A percentile compares a stretch with the other conserved stretches of the same genome.
phyloP scores from a whole-genome alignment of 2,888 invertebrate species.

The Neuroscelio doddi region DNA sequence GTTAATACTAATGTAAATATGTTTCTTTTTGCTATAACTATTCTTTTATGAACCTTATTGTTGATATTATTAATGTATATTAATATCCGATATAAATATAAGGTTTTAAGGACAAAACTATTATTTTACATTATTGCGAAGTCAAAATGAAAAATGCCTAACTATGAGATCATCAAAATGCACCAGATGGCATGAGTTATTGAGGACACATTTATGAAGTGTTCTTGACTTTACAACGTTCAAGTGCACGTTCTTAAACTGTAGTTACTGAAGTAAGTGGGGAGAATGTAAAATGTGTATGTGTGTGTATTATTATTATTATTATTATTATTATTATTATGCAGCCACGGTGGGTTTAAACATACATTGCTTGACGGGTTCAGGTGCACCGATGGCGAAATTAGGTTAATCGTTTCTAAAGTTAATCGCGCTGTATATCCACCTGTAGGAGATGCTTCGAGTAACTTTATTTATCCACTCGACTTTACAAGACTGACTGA shows the following conservation, averaged over 20 bases:
- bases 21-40: too few species aligned
- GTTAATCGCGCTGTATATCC: constrained; percentile 52
- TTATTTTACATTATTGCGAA: constrained; percentile 35
- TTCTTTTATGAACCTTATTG: too few species aligned
- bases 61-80: too few species aligned
- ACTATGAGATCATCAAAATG: constrained; percentile 30
- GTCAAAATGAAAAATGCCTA: constrained; percentile 36
- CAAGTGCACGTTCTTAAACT: constrained; percentile 7
- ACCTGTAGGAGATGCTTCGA: constrained; percentile 20
- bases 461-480: constrained; percentile 1
- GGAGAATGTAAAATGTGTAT: constrained; percentile 29
- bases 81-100: too few species aligned
- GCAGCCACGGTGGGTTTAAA: constrained; percentile 54
- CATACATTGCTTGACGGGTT: constrained; percentile 49
- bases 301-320: constrained; percentile 54
- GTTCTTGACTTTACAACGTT: constrained; percentile 4
- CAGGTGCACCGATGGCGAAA: constrained; percentile 57
- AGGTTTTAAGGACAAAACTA: constrained; percentile 10
- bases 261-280: constrained; percentile 30
- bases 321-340: constrained; percentile 57
- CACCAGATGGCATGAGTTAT: constrained; percentile 32
- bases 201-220: constrained; percentile 36
- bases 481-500: constrained; percentile 5
- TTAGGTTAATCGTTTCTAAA: constrained; percentile 62
- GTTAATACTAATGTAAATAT: too few species aligned